Percentiles rank a stretch among this genome's conserved stretches.
These are phyloP conservation scores for Chelonoidis abingdonii DNA, from an alignment of 2,113 vertebrate species.

Conservation along the genomic window DNA sequence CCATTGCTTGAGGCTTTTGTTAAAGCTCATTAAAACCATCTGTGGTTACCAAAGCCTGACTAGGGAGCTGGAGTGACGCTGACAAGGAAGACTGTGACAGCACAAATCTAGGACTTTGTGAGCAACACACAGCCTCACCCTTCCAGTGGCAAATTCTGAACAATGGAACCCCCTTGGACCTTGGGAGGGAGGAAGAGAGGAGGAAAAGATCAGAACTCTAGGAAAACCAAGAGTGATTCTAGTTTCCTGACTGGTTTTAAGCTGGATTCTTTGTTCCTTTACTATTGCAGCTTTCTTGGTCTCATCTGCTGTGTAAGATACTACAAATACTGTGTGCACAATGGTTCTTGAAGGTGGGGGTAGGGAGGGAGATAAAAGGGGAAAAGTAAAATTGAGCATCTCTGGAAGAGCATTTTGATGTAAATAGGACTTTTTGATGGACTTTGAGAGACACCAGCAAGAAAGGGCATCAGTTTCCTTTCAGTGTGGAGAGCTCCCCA, in stretches of 20 bases:
- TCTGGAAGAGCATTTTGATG: conserved; percentile 71
- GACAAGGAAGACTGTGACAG: neutral
- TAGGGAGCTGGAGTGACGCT: neutral
- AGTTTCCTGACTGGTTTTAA: conserved; percentile 42
- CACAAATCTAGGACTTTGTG: neutral
- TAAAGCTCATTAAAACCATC: conserved; percentile 25
- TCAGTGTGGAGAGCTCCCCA: neutral
- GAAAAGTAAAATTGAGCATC: conserved; percentile 62
- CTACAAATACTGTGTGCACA: neutral
- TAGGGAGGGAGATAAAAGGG: conserved; percentile 65
- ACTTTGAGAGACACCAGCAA: conserved; percentile 56
- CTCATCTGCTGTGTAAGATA: neutral
- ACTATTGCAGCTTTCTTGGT: conserved; percentile 36
- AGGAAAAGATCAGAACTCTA: conserved; percentile 45
- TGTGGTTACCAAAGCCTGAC: neutral
- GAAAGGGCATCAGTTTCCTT: conserved; percentile 40
- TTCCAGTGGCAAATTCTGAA: neutral
- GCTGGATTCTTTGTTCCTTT: conserved; percentile 27
- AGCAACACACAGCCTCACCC: neutral
- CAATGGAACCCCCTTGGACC: neutral
- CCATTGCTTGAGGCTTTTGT: conserved; percentile 5
- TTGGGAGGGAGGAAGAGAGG: neutral
- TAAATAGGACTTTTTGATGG: conserved; percentile 74
- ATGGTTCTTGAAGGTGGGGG: conserved; percentile 50
- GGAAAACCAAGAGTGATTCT: conserved; percentile 45